Percentiles rank a stretch among this genome's conserved stretches.
These are phyloP conservation scores for Bombylius major DNA, from an alignment of 2,888 invertebrate species.

Conservation along the genomic window DNA sequence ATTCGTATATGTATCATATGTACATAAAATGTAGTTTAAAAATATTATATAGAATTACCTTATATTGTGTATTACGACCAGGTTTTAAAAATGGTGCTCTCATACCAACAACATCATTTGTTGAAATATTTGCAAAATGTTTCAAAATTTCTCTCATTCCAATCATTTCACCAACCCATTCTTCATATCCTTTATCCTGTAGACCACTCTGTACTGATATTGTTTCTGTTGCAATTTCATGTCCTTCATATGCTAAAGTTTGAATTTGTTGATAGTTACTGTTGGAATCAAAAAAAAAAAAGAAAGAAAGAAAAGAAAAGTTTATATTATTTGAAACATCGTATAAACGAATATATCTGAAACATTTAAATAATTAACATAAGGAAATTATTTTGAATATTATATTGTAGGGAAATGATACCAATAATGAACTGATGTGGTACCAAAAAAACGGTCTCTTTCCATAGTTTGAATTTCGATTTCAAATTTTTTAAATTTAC, in stretches of 20 bases:
- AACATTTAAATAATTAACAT: no score
- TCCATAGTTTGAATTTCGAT: no score
- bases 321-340: slow-evolving; percentile 1
- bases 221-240: slow-evolving; percentile 60
- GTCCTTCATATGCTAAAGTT: slow-evolving; percentile 74
- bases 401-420: no score
- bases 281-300: slow-evolving; percentile 32
- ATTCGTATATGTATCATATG: background rate
- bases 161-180: slow-evolving; percentile 89
- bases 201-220: slow-evolving; percentile 64
- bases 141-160: slow-evolving; percentile 81
- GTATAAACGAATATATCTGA: no score
- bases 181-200: slow-evolving; percentile 81
- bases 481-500: no score
- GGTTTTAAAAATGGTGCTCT: slow-evolving; percentile 83
- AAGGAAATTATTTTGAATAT: no score
- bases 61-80: slow-evolving; percentile 85
- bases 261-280: slow-evolving; percentile 92
- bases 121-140: slow-evolving; percentile 69
- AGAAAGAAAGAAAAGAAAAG: slow-evolving; percentile 13
- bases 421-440: no score
- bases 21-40: background rate
- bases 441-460: no score
- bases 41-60: slow-evolving; percentile 48
- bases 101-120: slow-evolving; percentile 72